Conservation (phyloP, 23 tunicate species). For the Ascidia mentula region DNA sequence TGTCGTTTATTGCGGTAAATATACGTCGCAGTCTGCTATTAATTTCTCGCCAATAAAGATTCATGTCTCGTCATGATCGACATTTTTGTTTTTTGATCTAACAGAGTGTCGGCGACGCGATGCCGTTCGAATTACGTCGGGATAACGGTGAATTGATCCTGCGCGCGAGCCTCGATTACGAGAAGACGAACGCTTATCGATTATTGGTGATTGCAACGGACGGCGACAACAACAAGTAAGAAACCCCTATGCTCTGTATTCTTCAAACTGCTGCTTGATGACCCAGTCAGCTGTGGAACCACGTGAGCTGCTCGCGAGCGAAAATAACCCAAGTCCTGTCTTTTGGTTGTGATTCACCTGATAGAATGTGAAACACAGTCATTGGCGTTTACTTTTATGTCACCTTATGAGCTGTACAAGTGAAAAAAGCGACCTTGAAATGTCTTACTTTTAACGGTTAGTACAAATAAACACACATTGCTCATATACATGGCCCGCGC, state of each 20-base stretch:
- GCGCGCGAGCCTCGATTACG: constrained; percentile 52
- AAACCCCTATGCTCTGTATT: constrained; percentile 34
- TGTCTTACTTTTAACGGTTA: no score
- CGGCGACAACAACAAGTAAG: constrained; percentile 36
- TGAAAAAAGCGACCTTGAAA: no score
- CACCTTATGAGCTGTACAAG: no score
- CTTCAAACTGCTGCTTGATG: constrained; percentile 60
- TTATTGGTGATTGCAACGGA: constrained; percentile 63
- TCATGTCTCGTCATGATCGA: not conserved
- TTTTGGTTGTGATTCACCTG: not conserved
- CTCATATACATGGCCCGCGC: no score
- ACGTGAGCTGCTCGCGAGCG: constrained; percentile 35
- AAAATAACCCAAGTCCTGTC: constrained; percentile 18
- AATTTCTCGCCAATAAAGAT: not conserved
- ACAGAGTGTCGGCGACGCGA: not conserved
- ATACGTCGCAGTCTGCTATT: not conserved
- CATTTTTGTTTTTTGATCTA: not conserved
- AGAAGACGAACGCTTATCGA: constrained; percentile 36
- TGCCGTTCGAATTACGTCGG: constrained; percentile 50
- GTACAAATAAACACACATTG: no score
- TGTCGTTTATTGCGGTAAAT: not conserved
- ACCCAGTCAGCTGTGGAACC: constrained; percentile 71
- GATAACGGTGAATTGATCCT: constrained; percentile 45
- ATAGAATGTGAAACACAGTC: not conserved
- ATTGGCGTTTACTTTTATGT: no score